Evolutionary conservation across 23 tunicate genomes (phyloP), one percentile per base, ranked within the genome.

Genomic region (Trididemnum miniatum): DNA sequence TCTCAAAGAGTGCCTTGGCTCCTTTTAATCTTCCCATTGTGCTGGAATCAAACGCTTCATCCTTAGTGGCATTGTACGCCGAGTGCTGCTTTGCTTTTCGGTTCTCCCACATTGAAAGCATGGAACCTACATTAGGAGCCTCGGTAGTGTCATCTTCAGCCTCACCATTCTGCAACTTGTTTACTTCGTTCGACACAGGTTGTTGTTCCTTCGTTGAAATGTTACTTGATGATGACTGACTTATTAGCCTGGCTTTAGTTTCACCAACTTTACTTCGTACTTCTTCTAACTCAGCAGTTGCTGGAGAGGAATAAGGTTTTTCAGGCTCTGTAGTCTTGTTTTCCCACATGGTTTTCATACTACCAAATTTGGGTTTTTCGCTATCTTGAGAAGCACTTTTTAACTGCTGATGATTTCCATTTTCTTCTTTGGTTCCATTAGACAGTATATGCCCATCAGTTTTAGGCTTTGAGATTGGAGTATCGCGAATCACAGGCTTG

Each of bases 1-100:
- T 87, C 32, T 87, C 82, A 44, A 92, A 92, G 0, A 92, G 36
- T 1, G 97, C 97, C 44, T 92, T 92, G 31, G 97, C 97, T 0
- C 97, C 97, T 63, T 87, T 77, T 63, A 92, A 35, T 66, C 85
- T 52, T 0, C 97, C 97, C 83, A 75, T 85, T 22, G 83, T 82
- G 44, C 51, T 78, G 40, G 64, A 32, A 35, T 86, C 90, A 60
- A 91, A 91, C 2, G 88, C 82, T n/a, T 76, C 97, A 34, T 87
- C 91, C 12, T 33, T 29, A n/a, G 66, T 54, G 1, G 91, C 91
- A 38, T 87, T 84, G 34, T 28, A 87, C 0, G 77, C 86, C 66
- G 71, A 33, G 51, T 30, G 39, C 34, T 80, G 34, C 35, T 74
- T 74, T n/a, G 60, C 65, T 40, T 87, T 87, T 34, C 73, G 67